A percentile compares a stretch with the other conserved stretches of the same genome.
These are phyloP conservation scores for Sebastes iracundus DNA, from an alignment of 2,797 vertebrate genomes.

Conservation along the genomic window DNA sequence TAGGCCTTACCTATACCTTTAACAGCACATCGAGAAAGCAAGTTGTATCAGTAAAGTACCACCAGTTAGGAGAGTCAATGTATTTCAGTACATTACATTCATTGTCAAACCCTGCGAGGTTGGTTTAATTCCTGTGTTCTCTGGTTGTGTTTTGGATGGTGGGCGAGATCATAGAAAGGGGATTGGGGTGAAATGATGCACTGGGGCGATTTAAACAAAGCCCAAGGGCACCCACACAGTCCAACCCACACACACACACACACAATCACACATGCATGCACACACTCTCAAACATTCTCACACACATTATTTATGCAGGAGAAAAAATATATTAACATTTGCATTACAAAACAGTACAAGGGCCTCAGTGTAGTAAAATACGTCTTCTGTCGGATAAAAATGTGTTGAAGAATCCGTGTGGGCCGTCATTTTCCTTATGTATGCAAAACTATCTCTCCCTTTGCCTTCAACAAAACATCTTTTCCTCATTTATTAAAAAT, in stretches of 20 bases:
- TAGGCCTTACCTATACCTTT: slow-evolving; percentile 3
- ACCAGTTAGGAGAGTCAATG: slow-evolving; percentile 47
- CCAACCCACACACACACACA: slow-evolving; percentile 37
- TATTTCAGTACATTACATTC: slow-evolving; percentile 76
- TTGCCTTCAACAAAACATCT: slow-evolving; percentile 78
- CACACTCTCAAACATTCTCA: slow-evolving; percentile 56
- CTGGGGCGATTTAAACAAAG: slow-evolving; percentile 53
- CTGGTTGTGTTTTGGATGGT: slow-evolving; percentile 38
- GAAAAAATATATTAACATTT: slow-evolving; percentile 93
- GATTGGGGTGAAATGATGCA: slow-evolving; percentile 52
- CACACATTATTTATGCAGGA: slow-evolving; percentile 72
- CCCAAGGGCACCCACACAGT: slow-evolving; percentile 59
- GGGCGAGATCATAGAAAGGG: slow-evolving; percentile 38
- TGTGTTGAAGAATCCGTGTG: slow-evolving; percentile 52
- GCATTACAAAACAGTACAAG: slow-evolving; percentile 90
- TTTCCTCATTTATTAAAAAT: slow-evolving; percentile 72
- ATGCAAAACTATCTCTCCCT: slow-evolving; percentile 66
- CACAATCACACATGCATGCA: slow-evolving; percentile 21
- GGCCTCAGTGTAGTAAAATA: slow-evolving; percentile 85
- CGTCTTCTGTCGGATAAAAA: slow-evolving; percentile 69
- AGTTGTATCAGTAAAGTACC: slow-evolving; percentile 30
- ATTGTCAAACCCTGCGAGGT: slow-evolving; percentile 63
- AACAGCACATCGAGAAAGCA: slow-evolving; percentile 17
- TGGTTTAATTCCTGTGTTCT: slow-evolving; percentile 44
- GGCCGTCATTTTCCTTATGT: slow-evolving; percentile 61